Percentiles rank a stretch among this genome's conserved stretches.
phyloP scores from a whole-genome alignment of 64 coral and sea anemone species.

The Pachyseris speciosa region DNA sequence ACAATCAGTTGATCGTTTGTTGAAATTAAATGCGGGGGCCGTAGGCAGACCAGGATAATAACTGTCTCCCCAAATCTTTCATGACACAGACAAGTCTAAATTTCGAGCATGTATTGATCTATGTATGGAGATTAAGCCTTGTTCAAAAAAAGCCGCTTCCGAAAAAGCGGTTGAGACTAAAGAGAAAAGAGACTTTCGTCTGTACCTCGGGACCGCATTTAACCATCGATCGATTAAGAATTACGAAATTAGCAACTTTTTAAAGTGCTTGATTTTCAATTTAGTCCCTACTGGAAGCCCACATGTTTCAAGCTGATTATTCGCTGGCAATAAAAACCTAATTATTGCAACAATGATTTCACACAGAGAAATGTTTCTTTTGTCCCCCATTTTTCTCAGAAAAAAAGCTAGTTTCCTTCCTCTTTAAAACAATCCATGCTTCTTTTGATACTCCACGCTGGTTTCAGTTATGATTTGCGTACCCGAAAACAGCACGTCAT shows the following conservation, averaged over 20 bases:
- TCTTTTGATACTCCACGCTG: not conserved
- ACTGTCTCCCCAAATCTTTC: constrained; percentile 1
- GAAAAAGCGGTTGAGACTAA: too few species aligned
- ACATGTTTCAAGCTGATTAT: too few species aligned
- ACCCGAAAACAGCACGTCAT: not conserved
- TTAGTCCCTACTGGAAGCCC: too few species aligned
- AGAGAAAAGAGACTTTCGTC: not conserved
- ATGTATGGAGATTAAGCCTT: not conserved
- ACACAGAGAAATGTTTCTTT: too few species aligned
- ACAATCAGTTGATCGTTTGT: not conserved
- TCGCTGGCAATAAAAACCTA: too few species aligned
- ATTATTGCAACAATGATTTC: too few species aligned
- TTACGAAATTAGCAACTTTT: not conserved
- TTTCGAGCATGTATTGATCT: not conserved
- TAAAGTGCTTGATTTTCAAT: not conserved
- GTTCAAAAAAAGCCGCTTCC: not conserved
- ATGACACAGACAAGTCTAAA: not conserved
- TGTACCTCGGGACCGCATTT: too few species aligned
- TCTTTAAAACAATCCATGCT: not conserved
- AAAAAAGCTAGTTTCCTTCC: not conserved
- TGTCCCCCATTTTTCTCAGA: too few species aligned
- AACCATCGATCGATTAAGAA: too few species aligned
- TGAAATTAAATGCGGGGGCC: not conserved
- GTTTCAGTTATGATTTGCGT: too few species aligned
- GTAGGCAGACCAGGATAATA: not conserved